These are phyloP conservation scores for Eulemur macaco DNA, from an alignment of 2,113 vertebrate genomes.

Conservation along the genomic window DNA sequence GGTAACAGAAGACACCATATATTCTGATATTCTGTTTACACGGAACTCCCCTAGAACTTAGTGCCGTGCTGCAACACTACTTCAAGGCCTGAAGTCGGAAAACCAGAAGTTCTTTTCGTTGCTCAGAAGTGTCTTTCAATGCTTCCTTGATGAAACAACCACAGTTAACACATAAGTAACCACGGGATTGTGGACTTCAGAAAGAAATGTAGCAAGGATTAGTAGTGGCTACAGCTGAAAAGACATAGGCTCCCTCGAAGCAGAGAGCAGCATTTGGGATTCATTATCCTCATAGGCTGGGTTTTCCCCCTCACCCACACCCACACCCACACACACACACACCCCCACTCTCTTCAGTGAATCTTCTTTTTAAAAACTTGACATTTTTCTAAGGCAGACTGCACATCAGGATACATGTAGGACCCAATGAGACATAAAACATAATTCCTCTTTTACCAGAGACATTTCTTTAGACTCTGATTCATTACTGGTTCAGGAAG, in stretches of 20 bases:
- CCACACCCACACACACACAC: neutral
- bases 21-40: neutral
- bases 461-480: constrained; percentile 76
- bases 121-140: neutral
- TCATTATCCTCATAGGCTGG: neutral
- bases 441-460: constrained; percentile 62
- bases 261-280: neutral
- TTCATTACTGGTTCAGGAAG: constrained; percentile 73
- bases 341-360: neutral
- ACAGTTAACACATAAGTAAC: neutral
- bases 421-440: constrained; percentile 54
- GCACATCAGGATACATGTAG: constrained; percentile 61
- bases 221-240: neutral
- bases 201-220: neutral
- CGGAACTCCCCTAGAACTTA: neutral
- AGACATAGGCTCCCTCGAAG: neutral
- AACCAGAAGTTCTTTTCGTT: neutral
- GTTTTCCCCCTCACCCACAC: neutral
- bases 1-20: neutral
- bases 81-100: neutral
- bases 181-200: neutral
- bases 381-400: constrained; percentile 12
- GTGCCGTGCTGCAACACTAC: neutral
- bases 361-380: constrained; percentile 1
- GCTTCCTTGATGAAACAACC: neutral